A percentile compares a stretch with the other conserved stretches of the same genome.
Evolutionary conservation across 2,797 vertebrate species (phyloP).

Genomic region (Peromyscus melanophrys): DNA sequence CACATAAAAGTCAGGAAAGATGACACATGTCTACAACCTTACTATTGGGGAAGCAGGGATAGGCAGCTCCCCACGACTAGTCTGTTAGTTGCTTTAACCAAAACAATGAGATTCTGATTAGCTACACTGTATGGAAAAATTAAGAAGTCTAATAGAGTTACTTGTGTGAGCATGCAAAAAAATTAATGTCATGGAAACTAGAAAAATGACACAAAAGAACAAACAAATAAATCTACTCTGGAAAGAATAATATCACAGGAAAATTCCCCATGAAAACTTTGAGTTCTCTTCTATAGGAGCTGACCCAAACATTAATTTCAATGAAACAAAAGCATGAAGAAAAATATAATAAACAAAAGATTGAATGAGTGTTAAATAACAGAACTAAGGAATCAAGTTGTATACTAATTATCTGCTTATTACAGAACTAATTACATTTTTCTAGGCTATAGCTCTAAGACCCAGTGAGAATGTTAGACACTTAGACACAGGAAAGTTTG

Average conservation of each 20-base stretch:
- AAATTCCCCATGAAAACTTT: not conserved
- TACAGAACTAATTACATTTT: not conserved
- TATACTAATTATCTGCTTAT: not conserved
- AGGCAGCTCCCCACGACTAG: not conserved
- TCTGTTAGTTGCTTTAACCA: not conserved
- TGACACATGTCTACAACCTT: not conserved
- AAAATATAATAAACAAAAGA: not conserved
- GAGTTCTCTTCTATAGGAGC: not conserved
- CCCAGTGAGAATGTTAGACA: not conserved
- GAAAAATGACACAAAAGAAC: not conserved
- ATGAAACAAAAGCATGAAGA: not conserved
- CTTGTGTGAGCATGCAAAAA: not conserved
- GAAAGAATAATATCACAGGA: not conserved
- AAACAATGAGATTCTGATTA: not conserved
- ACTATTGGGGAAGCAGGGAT: not conserved
- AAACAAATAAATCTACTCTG: not conserved
- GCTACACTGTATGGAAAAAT: not conserved
- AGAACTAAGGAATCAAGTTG: not conserved
- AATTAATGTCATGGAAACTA: not conserved
- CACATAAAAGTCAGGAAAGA: not conserved
- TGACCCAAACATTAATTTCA: not conserved
- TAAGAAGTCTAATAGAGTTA: not conserved
- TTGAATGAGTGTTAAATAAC: not conserved
- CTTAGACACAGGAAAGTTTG: not conserved
- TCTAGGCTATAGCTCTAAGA: not conserved